Base-by-base conservation (phyloP, 2,888 invertebrate genomes). In the Eugnorisma glareosa region DNA sequence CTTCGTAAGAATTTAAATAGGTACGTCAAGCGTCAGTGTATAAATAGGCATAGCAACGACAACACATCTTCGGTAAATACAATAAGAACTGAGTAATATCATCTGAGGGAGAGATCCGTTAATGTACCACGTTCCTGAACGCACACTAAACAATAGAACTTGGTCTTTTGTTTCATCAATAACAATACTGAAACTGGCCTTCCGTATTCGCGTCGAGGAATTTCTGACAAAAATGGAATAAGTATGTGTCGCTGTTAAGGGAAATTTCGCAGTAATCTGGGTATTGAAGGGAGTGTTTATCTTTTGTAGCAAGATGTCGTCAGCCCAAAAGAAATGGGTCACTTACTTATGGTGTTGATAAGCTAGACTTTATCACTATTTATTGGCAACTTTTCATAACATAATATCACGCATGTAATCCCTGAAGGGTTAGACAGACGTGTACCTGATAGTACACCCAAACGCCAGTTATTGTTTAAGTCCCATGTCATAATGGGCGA, bases 81-180 rank as follows among this genome's bases (percentile, higher is more conserved):
- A 84, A 78, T 67, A 80, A 67, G 75, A 51, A 74, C 68, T 68
- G 69, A 67, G 85, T 85, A 79, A 86, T 85, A 83, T 77, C 59
- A 86, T 81, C 67, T 48, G 35, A 76, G 63, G 43, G 75, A 74
- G n/a, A 66, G 37, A 75, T 80, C 45, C 64, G 28, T 77, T 85
- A 86, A 80, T 77, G 76, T 68, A 72, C 45, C 76, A 54, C 64
- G 73, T 73, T 75, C 54, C 75, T 77, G 61, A 76, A 79, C 63
- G n/a, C 54, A 21, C 54, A 73, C 73, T 37, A 75, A 64, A 86
- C 79, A 84, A 85, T 82, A 75, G 79, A 82, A 73, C 67, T 28
- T 45, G 54, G 51, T 73, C 71, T 78, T 85, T 82, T 86, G 66
- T 78, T 75, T 63, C 66, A 78, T 80, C 77, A 82, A 82, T 77